A percentile compares a stretch with the other conserved stretches of the same genome.
These are phyloP conservation scores for Echinarachnius parma DNA, from an alignment of 53 echinoderm and acorn worm species.

Conservation along the genomic window DNA sequence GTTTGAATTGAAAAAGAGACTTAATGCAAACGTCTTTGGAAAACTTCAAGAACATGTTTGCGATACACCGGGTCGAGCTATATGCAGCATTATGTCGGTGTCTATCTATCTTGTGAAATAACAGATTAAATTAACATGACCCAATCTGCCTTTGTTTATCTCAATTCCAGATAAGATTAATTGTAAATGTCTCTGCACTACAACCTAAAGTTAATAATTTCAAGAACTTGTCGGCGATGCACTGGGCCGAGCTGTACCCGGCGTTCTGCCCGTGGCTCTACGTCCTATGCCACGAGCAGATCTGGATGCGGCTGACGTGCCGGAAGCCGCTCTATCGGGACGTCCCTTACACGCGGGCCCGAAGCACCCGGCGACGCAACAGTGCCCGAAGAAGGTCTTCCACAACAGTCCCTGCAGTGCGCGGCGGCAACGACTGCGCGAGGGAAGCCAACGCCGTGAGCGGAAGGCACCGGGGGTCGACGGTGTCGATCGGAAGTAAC, in stretches of 20 bases:
- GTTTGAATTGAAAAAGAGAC: too few relatives aligned
- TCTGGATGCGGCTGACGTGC: constrained; percentile 56
- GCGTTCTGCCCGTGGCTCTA: constrained; percentile 70
- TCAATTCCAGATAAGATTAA: constrained; percentile 57
- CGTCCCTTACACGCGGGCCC: constrained; percentile 42
- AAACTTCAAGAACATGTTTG: too few relatives aligned
- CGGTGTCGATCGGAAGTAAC: constrained; percentile 2
- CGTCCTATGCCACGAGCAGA: constrained; percentile 59
- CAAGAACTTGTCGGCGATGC: constrained; percentile 61
- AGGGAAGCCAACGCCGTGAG: constrained; percentile 1
- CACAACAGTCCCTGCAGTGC: neutral
- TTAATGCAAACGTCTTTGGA: too few relatives aligned
- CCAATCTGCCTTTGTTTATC: neutral
- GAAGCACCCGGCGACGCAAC: constrained; percentile 25
- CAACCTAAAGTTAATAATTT: constrained; percentile 52
- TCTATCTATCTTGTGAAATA: too few relatives aligned
- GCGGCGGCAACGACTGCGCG: constrained; percentile 9
- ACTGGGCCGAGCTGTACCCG: constrained; percentile 67
- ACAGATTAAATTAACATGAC: neutral
- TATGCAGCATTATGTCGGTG: too few relatives aligned
- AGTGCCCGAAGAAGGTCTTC: constrained; percentile 13
- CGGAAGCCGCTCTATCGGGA: constrained; percentile 26
- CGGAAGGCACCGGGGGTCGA: neutral
- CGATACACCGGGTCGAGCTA: too few relatives aligned
- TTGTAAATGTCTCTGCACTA: constrained; percentile 57